Conservation (phyloP, 2,888 invertebrate species). For the Phortica okadai region DNA sequence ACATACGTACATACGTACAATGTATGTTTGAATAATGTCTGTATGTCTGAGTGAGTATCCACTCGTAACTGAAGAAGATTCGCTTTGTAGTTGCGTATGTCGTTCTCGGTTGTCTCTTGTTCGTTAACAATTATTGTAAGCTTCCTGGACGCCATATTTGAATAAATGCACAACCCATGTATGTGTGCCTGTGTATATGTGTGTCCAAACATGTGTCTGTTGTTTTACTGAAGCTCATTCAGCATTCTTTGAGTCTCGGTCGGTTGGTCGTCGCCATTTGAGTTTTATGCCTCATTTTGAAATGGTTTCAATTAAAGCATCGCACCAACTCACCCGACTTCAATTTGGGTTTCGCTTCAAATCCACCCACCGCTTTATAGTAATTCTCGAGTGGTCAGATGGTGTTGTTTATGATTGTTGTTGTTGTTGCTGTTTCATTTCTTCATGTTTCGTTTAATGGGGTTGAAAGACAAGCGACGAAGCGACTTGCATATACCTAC, state of each 20-base stretch:
- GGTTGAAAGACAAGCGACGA: constrained; percentile 44
- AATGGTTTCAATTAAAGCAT: constrained; percentile 63
- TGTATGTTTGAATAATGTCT: not conserved
- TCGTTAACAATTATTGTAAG: constrained; percentile 11
- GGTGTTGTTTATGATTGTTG: constrained; percentile 66
- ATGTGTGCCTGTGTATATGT: not conserved
- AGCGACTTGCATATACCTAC: constrained; percentile 32
- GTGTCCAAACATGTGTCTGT: not conserved
- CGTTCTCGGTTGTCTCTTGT: not conserved
- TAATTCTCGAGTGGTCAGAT: constrained; percentile 69
- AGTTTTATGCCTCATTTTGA: not conserved
- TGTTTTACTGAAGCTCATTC: not conserved
- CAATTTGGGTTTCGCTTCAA: not conserved
- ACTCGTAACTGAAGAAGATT: not conserved
- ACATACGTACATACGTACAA: not conserved
- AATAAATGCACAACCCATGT: not conserved
- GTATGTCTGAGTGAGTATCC: not conserved
- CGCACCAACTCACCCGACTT: constrained; percentile 46
- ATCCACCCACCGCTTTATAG: constrained; percentile 36
- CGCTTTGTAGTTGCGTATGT: not conserved
- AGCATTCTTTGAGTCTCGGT: not conserved
- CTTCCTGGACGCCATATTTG: constrained; percentile 2
- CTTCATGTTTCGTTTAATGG: constrained; percentile 37
- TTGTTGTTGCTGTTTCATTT: constrained; percentile 49
- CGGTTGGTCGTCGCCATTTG: constrained; percentile 15